Evolutionary conservation across 2,888 invertebrate species (phyloP).

Genomic region (Autographa pulchrina): DNA sequence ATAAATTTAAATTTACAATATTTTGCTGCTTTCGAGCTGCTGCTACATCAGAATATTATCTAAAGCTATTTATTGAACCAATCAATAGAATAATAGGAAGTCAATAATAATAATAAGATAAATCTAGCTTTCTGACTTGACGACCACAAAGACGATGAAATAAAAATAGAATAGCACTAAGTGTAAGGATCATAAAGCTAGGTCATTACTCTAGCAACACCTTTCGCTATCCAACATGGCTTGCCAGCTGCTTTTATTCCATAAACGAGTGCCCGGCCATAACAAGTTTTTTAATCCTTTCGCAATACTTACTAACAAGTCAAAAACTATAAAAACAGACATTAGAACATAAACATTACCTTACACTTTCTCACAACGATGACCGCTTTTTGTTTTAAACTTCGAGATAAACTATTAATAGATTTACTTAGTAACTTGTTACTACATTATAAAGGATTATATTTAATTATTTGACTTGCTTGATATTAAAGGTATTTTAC

Average conservation of each 20-base stretch:
- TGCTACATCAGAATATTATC: too few species aligned
- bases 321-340: constrained; percentile 64
- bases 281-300: constrained; percentile 65
- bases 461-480: too few species aligned
- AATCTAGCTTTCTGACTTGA: too few species aligned
- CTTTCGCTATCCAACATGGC: constrained; percentile 75
- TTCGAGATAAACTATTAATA: not conserved
- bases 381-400: constrained; percentile 23
- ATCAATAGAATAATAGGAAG: too few species aligned
- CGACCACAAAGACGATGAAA: not conserved
- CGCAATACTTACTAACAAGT: constrained; percentile 59
- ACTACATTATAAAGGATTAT: too few species aligned
- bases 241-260: constrained; percentile 68
- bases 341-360: constrained; percentile 59
- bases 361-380: constrained; percentile 66
- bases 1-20: not conserved
- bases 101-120: too few species aligned
- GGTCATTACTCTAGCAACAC: constrained; percentile 57
- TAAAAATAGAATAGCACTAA: not conserved
- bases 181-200: constrained; percentile 14
- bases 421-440: not conserved
- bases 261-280: constrained; percentile 60
- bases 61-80: too few species aligned
- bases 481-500: not conserved
- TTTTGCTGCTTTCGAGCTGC: not conserved